Conservation (phyloP, 1,140 invertebrate genomes). For the Megathymus violae region DNA sequence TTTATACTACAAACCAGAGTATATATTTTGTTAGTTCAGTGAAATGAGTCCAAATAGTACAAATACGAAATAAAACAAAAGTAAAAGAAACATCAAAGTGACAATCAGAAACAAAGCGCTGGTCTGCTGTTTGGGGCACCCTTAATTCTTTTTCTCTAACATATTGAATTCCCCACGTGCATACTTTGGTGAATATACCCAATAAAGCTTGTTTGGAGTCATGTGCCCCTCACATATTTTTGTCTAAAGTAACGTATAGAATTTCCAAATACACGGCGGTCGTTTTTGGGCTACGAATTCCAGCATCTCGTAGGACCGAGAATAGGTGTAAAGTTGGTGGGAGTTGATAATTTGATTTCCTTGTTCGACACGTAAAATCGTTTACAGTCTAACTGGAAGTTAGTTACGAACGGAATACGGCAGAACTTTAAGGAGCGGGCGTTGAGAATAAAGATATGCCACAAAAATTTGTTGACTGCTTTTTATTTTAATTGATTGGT, state of each 20-base stretch:
- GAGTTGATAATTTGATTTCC: conserved; percentile 81
- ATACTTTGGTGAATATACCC: conserved; percentile 72
- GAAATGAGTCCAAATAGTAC: too few species aligned
- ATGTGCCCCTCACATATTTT: conserved; percentile 68
- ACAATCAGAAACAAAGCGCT: conserved; percentile 53
- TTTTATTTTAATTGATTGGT: conserved; percentile 1
- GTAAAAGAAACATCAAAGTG: conserved; percentile 55
- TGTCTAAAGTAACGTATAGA: conserved; percentile 65
- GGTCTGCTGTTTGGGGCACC: conserved; percentile 54
- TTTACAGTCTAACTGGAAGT: conserved; percentile 73
- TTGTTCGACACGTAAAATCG: conserved; percentile 77
- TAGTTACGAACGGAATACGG: conserved; percentile 59
- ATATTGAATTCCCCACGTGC: conserved; percentile 76
- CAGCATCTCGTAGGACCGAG: conserved; percentile 54
- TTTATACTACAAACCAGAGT: too few species aligned
- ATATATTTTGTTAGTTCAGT: too few species aligned
- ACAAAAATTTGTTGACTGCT: conserved; percentile 26
- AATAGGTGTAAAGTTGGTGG: conserved; percentile 68
- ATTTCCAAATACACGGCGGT: conserved; percentile 68
- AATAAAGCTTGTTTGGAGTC: conserved; percentile 75
- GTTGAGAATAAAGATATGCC: conserved; percentile 49
- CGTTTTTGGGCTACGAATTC: conserved; percentile 63
- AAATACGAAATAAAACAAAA: conserved; percentile 20
- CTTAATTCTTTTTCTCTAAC: conserved; percentile 71
- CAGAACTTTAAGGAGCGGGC: conserved; percentile 52